Evolutionary conservation across 2,888 invertebrate species (phyloP), one percentile per base, ranked within the genome.

Genomic region (Tipula unca): DNA sequence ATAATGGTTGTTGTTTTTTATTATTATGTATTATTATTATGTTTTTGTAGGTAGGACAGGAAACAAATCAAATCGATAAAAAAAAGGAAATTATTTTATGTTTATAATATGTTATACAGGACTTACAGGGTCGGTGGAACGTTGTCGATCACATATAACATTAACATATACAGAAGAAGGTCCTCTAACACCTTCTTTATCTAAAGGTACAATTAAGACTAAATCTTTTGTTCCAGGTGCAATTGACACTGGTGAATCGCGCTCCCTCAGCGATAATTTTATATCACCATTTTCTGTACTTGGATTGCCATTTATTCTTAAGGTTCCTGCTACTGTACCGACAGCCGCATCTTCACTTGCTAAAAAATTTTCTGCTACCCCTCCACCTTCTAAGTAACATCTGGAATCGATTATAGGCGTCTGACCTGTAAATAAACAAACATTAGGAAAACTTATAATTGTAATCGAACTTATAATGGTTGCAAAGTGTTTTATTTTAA

Each of bases 361-460:
- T 90, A 97, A 95, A 90, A 98, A 96, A 90, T 95, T 97, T 90
- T 97, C 97, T 85, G 97, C 96, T 0, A 97, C 96, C 84, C 96
- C 96, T 48, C 97, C 97, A 89, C 95, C 96, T 92, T 96, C 96
- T 89, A 98, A 92, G 91, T 96, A 98, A 90, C 98, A 98, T 89
- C 97, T 93, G 89, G 96, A 96, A 92, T 97, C 97, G 88, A 95
- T 93, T 89, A 95, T 93, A 20, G 85, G 85, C 20, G 32, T 25
- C 17, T 85, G 85, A 2, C 85, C 85, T 85, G 36, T 0, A 83
- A 32, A 83, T 29, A 83, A 13, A 39, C 13, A 8, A 39, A 39
- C 6, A 32, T 6, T 6, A 39, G n/a, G n/a, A 48, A 48, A 0
- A 48, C 5, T 14, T 2, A 8, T 13, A n/a, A n/a, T 48, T 48